Conservation (phyloP, 2,797 vertebrate genomes). For the Chelonia mydas region DNA sequence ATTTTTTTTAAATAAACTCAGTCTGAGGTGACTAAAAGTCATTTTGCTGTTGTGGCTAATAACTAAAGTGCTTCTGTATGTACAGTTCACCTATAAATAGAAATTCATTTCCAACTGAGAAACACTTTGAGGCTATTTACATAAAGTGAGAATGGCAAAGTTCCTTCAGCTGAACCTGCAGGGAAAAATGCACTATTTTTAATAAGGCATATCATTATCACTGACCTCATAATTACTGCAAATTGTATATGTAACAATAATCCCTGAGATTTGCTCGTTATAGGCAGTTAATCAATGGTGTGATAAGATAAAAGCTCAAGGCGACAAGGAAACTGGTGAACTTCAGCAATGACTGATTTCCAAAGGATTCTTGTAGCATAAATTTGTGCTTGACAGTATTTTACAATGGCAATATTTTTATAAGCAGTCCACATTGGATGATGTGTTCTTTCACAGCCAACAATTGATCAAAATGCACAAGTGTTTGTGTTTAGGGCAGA, state of each 20-base stretch:
- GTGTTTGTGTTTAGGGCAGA: not conserved
- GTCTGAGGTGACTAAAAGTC: slow-evolving; percentile 9
- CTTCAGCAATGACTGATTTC: slow-evolving; percentile 41
- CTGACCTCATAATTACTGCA: slow-evolving; percentile 45
- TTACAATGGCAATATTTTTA: not conserved
- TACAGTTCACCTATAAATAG: slow-evolving; percentile 1
- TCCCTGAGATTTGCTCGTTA: slow-evolving; percentile 27
- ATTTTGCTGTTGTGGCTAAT: slow-evolving; percentile 15
- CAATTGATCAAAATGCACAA: not conserved
- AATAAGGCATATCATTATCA: slow-evolving; percentile 15
- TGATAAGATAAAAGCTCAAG: slow-evolving; percentile 22
- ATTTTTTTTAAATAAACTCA: slow-evolving; percentile 57
- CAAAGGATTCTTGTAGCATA: fast-evolving
- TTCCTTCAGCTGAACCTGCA: slow-evolving; percentile 45
- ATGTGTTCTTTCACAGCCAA: not conserved
- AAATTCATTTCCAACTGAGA: slow-evolving; percentile 15
- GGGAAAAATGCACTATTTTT: slow-evolving; percentile 3
- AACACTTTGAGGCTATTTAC: slow-evolving; percentile 40
- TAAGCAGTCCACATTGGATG: not conserved
- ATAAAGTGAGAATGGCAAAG: slow-evolving; percentile 15
- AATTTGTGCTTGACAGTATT: not conserved
- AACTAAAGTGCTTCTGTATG: slow-evolving; percentile 21
- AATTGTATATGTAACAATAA: slow-evolving; percentile 31
- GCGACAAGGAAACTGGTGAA: slow-evolving; percentile 37
- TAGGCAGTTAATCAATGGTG: slow-evolving; percentile 38